Percentiles rank a stretch among this genome's conserved stretches.
Evolutionary conservation across 2,797 vertebrate genomes (phyloP).

Genomic region (Hybognathus amarus): DNA sequence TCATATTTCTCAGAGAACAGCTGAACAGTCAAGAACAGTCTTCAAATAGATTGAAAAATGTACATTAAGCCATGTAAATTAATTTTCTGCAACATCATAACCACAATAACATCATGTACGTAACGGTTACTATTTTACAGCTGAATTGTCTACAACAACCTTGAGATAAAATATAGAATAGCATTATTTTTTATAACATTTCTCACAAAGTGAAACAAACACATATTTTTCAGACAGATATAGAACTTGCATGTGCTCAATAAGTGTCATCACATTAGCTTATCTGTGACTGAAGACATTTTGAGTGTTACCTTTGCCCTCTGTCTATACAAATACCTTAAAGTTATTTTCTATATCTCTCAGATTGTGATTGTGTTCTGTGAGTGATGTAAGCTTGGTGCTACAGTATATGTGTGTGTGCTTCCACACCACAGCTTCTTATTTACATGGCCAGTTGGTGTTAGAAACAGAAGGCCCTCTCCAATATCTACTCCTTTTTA

Average conservation of each 20-base stretch:
- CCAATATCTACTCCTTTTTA: conserved; percentile 68
- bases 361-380: background rate
- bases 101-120: background rate
- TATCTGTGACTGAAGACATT: background rate
- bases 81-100: background rate
- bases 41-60: background rate
- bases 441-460: conserved; percentile 57
- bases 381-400: conserved; percentile 4
- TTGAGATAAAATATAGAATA: too few species aligned
- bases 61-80: background rate
- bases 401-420: background rate
- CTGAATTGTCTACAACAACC: background rate
- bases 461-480: conserved; percentile 61
- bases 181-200: too few species aligned
- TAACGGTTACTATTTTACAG: background rate
- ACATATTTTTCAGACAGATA: background rate
- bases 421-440: background rate
- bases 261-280: background rate
- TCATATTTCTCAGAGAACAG: background rate
- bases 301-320: background rate
- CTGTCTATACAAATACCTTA: background rate
- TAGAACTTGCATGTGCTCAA: background rate
- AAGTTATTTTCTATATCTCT: background rate
- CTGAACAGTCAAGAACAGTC: background rate
- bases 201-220: background rate